Evolutionary conservation across 2,797 vertebrate genomes (phyloP).

Genomic region (Hipposideros larvatus): DNA sequence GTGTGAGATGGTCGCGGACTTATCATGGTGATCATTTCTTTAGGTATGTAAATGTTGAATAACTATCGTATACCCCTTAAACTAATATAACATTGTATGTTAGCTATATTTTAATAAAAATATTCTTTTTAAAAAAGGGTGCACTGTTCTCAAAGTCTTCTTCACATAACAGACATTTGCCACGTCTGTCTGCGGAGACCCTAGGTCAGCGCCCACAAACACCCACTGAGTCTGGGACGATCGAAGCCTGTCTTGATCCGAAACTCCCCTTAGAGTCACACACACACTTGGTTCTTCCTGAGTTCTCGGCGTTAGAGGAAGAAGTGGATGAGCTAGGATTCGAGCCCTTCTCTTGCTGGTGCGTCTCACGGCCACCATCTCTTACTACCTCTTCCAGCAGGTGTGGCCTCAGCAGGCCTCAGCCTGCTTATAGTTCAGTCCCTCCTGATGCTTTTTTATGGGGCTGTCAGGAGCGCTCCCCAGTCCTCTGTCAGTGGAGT

Average conservation of each 20-base stretch:
- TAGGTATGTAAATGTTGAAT: too few relatives aligned
- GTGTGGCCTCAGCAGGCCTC: accelerated
- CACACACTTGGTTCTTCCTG: neutral
- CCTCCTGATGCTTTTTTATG: accelerated
- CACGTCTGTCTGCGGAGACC: neutral
- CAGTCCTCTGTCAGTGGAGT: neutral
- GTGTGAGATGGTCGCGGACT: too few relatives aligned
- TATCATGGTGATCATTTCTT: too few relatives aligned
- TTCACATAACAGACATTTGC: too few relatives aligned
- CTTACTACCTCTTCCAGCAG: neutral
- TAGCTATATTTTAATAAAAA: too few relatives aligned
- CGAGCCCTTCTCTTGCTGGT: neutral
- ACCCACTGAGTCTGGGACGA: too few relatives aligned
- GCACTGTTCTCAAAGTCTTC: neutral
- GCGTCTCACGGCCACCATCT: accelerated
- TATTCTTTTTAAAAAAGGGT: too few relatives aligned
- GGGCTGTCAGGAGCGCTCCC: accelerated
- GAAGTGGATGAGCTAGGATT: neutral
- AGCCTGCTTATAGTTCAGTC: neutral
- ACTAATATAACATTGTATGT: too few relatives aligned
- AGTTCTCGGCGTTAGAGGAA: neutral
- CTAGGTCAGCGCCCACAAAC: too few relatives aligned
- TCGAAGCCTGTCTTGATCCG: too few relatives aligned
- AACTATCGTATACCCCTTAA: too few relatives aligned
- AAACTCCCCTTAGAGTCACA: neutral